Evolutionary conservation across 2,113 vertebrate species (phyloP), one percentile per base, ranked within the genome.

Genomic region (Oxyruncus cristatus): DNA sequence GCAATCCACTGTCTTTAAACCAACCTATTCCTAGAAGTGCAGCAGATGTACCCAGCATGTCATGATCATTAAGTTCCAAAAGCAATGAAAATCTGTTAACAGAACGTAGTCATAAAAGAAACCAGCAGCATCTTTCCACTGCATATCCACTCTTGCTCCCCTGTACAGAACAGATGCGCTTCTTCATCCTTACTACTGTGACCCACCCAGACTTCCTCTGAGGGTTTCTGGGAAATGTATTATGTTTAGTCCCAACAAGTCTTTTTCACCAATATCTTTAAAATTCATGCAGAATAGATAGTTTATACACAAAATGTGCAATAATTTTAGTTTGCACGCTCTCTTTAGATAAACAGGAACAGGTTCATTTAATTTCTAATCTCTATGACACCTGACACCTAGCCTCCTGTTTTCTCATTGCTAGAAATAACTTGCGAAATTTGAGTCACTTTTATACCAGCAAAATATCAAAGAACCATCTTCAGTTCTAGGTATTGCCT

Each of bases 121-220:
- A 88, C 2, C 20, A 86, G 3, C 28, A 75, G 11, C 9, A 5
- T 41, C 21, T 68, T 79, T 91, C 33, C 24, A 13, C 27, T 46
- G 72, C n/a, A 33, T 9, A 11, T n/a, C 32, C 6, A 19, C 4
- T 49, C 24, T 76, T 44, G 28, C 11, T 27, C 26, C 92, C 19
- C 55, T 1, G 1, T 42, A 71, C 7, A 6, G 33, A 75, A 37
- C 11, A 73, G n/a, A 56, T 20, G 7, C 0, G 0, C 17, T 42
- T 58, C 41, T 32, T 79, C 49, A 27, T 28, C 37, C 11, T 52
- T 67, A 5, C 9, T 41, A n/a, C 11, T 35, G 6, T 61, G 28
- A 27, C 20, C 11, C 44, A 5, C 22, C 6, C 39, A 55, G 12
- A 52, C 35, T 50, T 22, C 28, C 14, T 21, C 8, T 20, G 12